A percentile compares a stretch with the other conserved stretches of the same genome.
Evolutionary conservation across 2,113 vertebrate species (phyloP).

Genomic region (Silurus asotus): DNA sequence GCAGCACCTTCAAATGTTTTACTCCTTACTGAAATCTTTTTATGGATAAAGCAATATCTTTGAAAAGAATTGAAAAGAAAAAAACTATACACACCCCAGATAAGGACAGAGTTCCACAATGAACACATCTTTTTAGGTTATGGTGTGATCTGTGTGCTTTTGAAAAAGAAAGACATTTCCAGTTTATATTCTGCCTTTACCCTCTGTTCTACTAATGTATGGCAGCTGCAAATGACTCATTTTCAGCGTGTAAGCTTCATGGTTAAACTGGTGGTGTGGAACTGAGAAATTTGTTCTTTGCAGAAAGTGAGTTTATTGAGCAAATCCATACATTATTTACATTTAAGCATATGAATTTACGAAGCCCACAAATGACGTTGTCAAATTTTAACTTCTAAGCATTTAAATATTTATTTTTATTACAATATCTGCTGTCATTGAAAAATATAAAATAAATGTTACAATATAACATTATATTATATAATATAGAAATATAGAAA

Average conservation of each 20-base stretch:
- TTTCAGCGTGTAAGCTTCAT: not conserved
- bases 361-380: not conserved
- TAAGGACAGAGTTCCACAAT: not conserved
- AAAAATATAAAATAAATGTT: not conserved
- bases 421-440: not conserved
- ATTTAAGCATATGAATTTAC: not conserved
- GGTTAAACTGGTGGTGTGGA: not conserved
- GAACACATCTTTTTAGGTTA: slow-evolving; percentile 6
- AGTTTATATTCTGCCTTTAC: not conserved
- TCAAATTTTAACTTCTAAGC: not conserved
- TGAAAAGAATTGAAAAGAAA: not conserved
- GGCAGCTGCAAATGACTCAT: slow-evolving; percentile 36
- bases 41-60: not conserved
- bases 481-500: not conserved
- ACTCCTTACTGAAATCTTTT: not conserved
- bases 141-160: not conserved
- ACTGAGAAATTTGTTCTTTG: not conserved
- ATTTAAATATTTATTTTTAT: not conserved
- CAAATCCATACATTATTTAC: not conserved
- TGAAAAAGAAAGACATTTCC: not conserved
- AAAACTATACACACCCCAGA: slow-evolving; percentile 35
- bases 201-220: not conserved
- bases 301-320: not conserved
- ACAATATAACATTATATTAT: not conserved
- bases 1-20: not conserved